These are phyloP conservation scores for Myripristis jacobus DNA, from an alignment of 2,797 vertebrate genomes.

Conservation along the genomic window DNA sequence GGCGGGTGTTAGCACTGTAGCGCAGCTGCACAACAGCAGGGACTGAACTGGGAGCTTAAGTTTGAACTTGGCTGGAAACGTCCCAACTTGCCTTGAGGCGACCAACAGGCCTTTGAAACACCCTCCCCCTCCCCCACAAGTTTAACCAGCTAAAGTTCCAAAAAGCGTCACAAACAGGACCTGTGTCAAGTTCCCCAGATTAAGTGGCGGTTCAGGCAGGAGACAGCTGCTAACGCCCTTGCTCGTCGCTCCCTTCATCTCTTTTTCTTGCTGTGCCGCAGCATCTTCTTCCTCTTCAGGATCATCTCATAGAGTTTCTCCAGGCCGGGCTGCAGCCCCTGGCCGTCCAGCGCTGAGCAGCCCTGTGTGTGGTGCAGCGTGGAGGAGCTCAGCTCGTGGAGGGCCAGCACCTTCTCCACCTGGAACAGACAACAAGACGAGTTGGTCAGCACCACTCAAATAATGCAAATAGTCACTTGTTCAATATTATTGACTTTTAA, in stretches of 20 bases:
- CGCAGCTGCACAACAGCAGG: neutral
- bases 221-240: neutral
- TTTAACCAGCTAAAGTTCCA: neutral
- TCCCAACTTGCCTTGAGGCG: neutral
- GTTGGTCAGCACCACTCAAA: neutral
- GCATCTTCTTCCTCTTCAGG: constrained; percentile 82
- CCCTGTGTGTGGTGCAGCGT: constrained; percentile 82
- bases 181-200: constrained; percentile 13
- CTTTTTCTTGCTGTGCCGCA: constrained; percentile 81
- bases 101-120: neutral
- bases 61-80: constrained; percentile 5
- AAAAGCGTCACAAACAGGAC: constrained; percentile 18
- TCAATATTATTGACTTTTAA: too few relatives aligned
- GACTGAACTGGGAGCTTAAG: neutral
- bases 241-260: constrained; percentile 69
- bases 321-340: constrained; percentile 83
- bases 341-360: constrained; percentile 84
- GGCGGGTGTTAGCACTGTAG: constrained; percentile 3
- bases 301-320: constrained; percentile 88
- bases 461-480: too few relatives aligned
- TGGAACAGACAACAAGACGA: constrained; percentile 27
- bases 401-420: constrained; percentile 83
- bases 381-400: constrained; percentile 80
- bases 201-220: neutral
- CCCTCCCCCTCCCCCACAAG: neutral